phyloP scores from a whole-genome alignment of 1,140 invertebrate species.

The Drosophila ercepeae region DNA sequence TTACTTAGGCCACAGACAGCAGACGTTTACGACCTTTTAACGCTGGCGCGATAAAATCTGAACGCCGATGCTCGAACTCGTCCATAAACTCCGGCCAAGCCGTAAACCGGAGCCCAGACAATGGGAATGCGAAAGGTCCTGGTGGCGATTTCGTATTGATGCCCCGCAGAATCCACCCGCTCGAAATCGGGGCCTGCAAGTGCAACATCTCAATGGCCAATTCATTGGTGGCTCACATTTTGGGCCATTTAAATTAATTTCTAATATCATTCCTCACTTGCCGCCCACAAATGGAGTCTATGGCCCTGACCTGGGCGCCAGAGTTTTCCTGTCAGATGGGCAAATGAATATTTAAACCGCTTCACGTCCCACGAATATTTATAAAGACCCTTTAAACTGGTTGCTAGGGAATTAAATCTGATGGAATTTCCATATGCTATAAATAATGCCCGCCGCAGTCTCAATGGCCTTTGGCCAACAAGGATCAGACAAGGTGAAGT shows the following conservation, averaged over 20 bases:
- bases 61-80: conserved; percentile 20
- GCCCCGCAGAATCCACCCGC: not conserved
- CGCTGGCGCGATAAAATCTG: conserved; percentile 71
- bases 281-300: conserved; percentile 16
- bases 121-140: conserved; percentile 35
- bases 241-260: conserved; percentile 79
- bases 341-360: conserved; percentile 79
- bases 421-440: conserved; percentile 56
- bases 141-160: conserved; percentile 32
- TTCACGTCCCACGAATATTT: conserved; percentile 45
- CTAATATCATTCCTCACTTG: conserved; percentile 73
- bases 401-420: conserved; percentile 57
- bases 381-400: conserved; percentile 35
- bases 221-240: conserved; percentile 63
- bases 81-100: conserved; percentile 43
- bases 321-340: conserved; percentile 25
- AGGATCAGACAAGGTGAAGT: conserved; percentile 28
- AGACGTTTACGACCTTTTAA: conserved; percentile 72
- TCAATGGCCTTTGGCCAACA: not conserved
- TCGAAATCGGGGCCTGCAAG: conserved; percentile 1
- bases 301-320: conserved; percentile 41
- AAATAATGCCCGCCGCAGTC: not conserved
- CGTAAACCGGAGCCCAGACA: conserved; percentile 52
- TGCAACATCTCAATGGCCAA: conserved; percentile 53
- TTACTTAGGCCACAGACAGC: conserved; percentile 71